Conservation (phyloP, 2,888 invertebrate genomes). For the Mythimna vitellina region DNA sequence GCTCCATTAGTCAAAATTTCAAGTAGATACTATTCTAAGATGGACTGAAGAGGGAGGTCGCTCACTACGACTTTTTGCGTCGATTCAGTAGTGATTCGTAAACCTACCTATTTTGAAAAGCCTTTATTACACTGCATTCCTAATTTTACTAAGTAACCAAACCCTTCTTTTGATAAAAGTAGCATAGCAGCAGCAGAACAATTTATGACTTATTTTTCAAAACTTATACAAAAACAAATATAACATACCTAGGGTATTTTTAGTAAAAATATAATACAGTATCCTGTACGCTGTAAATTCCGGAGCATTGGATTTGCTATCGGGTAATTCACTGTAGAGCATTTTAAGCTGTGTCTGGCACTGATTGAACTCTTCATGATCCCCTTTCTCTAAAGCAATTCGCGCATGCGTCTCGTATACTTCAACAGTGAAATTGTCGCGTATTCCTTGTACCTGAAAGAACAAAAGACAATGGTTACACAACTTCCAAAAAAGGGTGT, state of each 20-base stretch:
- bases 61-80: neutral
- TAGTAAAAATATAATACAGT: conserved; percentile 99
- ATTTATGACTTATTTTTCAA: neutral
- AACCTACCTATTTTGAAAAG: neutral
- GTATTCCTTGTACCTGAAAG: conserved; percentile 97
- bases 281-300: conserved; percentile 99
- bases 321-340: conserved; percentile 96
- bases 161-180: neutral
- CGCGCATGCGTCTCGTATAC: conserved; percentile 99
- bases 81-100: neutral
- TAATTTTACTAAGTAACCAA: neutral
- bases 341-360: conserved; percentile 99
- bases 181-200: neutral
- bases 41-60: neutral
- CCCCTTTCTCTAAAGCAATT: conserved; percentile 99
- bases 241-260: conserved; percentile 96
- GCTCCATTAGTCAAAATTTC: neutral
- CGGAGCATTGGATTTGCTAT: conserved; percentile 92
- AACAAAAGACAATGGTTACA: neutral
- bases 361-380: conserved; percentile 99
- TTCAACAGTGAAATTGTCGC: conserved; percentile 98
- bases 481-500: neutral
- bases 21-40: neutral
- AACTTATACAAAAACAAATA: conserved; percentile 28
- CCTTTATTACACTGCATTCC: neutral